Evolutionary conservation across 92 coral and sea anemone species (phyloP), one percentile per base, ranked within the genome.

Genomic region (Umimayanthus chanpuru): DNA sequence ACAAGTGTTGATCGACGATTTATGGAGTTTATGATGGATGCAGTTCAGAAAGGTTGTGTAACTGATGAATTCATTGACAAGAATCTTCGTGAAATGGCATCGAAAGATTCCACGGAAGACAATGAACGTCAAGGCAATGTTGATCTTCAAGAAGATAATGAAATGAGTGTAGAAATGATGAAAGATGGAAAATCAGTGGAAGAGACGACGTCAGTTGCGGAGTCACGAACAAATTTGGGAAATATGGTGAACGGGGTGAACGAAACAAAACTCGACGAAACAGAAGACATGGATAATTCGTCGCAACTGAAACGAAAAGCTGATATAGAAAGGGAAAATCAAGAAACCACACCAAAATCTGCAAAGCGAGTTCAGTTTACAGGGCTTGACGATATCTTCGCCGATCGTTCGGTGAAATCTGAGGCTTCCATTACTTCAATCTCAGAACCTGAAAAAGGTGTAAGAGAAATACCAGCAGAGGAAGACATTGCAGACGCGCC

Each of bases 21-120:
- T 55, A 83, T 95, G 38, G 96, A 93, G 67, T 88, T 94, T 40
- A 95, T 95, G 92, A 81, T 93, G 75, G 98, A 95, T 58, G 96
- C 96, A 5, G 94, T 95, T 12, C 94, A 93, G 28, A 91, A 87
- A 77, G 94, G 95, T 21, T 93, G 89, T n/a, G 76, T 93, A 74
- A 84, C 88, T 15, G 88, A 88, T 20, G 95, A 90, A 14, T 76
- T 93, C 16, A 71, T 75, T n/a, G 82, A 77, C 23, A 76, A 26
- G 7, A 73, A 77, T 9, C 81, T 75, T 28, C 50, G 56, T 44
- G 89, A 86, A 2, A 23, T 75, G 41, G 32, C 81, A 26, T 18
- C 55, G 4, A 16, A 0, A 8, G 76, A 75, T 26, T 65, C 81
- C 53, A 53, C 14, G 64, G 50, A 65, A 32, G 9, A 6, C 40